A percentile compares a stretch with the other conserved stretches of the same genome.
Evolutionary conservation across 2,888 invertebrate species (phyloP).

Genomic region (Netelia fuscicornis): DNA sequence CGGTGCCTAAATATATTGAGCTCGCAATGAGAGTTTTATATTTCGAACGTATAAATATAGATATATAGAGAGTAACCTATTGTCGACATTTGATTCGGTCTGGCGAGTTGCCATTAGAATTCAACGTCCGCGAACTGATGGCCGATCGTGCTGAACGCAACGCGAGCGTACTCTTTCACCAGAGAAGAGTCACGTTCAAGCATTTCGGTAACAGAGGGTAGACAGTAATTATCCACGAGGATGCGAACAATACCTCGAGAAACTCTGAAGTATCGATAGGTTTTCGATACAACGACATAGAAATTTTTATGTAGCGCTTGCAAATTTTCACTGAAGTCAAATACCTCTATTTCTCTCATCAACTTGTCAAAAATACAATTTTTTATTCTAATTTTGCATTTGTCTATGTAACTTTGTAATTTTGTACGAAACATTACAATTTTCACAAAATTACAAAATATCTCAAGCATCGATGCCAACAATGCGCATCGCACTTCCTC

Average conservation of each 20-base stretch:
- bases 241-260: slow-evolving; percentile 71
- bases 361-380: no score
- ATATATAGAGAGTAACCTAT: slow-evolving; percentile 35
- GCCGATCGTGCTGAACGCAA: not conserved
- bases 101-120: slow-evolving; percentile 74
- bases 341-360: no score
- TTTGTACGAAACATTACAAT: no score
- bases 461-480: no score
- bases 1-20: slow-evolving; percentile 62
- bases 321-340: no score
- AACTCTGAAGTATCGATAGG: slow-evolving; percentile 6
- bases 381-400: no score
- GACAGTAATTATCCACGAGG: slow-evolving; percentile 58
- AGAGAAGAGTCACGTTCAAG: not conserved
- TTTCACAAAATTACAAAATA: no score
- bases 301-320: no score
- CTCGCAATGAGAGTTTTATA: slow-evolving; percentile 46
- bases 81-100: slow-evolving; percentile 72
- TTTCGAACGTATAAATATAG: slow-evolving; percentile 18
- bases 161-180: not conserved
- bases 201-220: slow-evolving; percentile 60
- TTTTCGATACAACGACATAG: no score
- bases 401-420: no score
- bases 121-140: slow-evolving; percentile 39
- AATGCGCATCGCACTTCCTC: no score